Evolutionary conservation across 2,888 invertebrate species (phyloP).

Genomic region (Calameuta idolon): DNA sequence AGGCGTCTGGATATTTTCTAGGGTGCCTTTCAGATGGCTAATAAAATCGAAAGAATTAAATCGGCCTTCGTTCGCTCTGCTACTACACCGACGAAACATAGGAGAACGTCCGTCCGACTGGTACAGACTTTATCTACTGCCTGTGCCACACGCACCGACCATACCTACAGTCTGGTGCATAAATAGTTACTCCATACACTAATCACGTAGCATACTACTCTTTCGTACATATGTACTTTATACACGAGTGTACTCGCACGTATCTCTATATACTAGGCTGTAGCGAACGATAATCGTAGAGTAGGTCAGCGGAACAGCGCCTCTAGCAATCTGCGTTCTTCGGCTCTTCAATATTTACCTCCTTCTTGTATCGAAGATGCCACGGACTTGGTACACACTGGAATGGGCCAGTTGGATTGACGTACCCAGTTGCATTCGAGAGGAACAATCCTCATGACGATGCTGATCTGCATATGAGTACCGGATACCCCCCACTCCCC

Average conservation of each 20-base stretch:
- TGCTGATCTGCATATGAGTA: background rate
- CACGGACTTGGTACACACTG: background rate
- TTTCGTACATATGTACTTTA: background rate
- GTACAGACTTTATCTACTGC: background rate
- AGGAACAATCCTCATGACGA: background rate
- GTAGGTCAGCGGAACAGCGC: conserved; percentile 67
- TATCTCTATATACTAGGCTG: conserved; percentile 37
- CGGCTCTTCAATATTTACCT: conserved; percentile 31
- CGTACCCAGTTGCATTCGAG: background rate
- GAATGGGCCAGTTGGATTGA: background rate
- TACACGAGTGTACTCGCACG: conserved; percentile 46
- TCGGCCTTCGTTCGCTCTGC: background rate
- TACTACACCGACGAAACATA: background rate
- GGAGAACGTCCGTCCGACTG: background rate
- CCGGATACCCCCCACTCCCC: background rate
- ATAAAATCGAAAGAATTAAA: background rate
- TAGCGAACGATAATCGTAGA: conserved; percentile 61
- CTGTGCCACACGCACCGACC: background rate
- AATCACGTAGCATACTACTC: background rate
- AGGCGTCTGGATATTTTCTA: background rate
- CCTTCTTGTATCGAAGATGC: background rate
- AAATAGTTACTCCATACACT: background rate
- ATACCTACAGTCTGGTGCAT: background rate
- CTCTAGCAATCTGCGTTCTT: conserved; percentile 64
- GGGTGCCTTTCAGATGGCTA: background rate